Evolutionary conservation across 2,888 invertebrate genomes (phyloP).

Genomic region (Oeneis ivallda): DNA sequence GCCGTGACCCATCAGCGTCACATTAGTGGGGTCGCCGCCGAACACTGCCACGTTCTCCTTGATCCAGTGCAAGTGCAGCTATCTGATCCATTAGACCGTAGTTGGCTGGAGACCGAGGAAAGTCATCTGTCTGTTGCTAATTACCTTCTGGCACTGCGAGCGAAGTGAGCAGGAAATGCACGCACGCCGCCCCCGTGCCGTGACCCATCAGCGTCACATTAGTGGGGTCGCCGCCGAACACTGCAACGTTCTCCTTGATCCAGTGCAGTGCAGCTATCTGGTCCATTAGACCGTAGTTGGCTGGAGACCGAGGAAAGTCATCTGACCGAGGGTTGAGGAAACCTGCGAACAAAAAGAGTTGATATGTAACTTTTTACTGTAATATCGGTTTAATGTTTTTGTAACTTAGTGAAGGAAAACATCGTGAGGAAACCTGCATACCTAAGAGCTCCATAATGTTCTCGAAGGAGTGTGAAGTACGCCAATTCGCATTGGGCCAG

Average conservation of each 20-base stretch:
- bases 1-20: too few relatives aligned
- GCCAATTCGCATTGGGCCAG: too few relatives aligned
- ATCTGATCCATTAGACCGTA: slow-evolving; percentile 99
- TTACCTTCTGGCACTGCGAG: slow-evolving; percentile 96
- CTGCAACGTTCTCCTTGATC: slow-evolving; percentile 97
- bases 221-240: slow-evolving; percentile 96
- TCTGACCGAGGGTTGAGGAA: slow-evolving; percentile 94
- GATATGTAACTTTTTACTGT: too few relatives aligned
- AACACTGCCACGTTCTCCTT: too few relatives aligned
- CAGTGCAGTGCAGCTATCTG: slow-evolving; percentile 97
- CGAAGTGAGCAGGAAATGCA: slow-evolving; percentile 96
- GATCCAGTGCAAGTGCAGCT: too few relatives aligned
- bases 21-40: too few relatives aligned
- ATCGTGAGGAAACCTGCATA: too few relatives aligned
- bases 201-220: slow-evolving; percentile 97
- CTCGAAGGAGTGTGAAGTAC: too few relatives aligned
- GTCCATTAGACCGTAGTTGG: slow-evolving; percentile 99
- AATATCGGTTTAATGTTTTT: too few relatives aligned
- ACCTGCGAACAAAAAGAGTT: slow-evolving; percentile 76
- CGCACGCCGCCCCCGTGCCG: slow-evolving; percentile 97
- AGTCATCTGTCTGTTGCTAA: slow-evolving; percentile 83
- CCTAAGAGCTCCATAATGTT: too few relatives aligned
- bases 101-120: slow-evolving; percentile 93
- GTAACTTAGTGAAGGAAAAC: too few relatives aligned
- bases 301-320: slow-evolving; percentile 91